These are phyloP conservation scores for Pogonophryne albipinna DNA, from an alignment of 2,797 vertebrate genomes.

Conservation along the genomic window DNA sequence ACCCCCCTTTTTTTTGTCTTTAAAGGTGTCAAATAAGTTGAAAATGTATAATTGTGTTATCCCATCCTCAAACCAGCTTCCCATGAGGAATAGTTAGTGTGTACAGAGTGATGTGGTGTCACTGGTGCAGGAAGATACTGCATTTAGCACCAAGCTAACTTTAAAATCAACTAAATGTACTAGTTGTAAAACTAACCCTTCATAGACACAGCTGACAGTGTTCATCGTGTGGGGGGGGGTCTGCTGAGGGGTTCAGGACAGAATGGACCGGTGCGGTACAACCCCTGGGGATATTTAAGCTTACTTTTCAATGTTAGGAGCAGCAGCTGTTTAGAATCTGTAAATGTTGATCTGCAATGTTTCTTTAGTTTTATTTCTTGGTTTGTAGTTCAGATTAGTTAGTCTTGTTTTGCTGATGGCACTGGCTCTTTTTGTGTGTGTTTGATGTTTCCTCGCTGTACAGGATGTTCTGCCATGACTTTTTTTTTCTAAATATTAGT, in stretches of 20 bases:
- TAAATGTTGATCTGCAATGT: slow-evolving; percentile 23
- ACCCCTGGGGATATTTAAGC: slow-evolving; percentile 5
- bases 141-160: background rate
- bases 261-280: background rate
- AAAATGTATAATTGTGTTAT: background rate
- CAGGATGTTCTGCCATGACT: slow-evolving; percentile 41
- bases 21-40: background rate
- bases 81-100: background rate
- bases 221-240: background rate
- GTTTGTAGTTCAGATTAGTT: slow-evolving; percentile 26
- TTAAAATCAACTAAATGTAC: no score
- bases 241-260: slow-evolving; percentile 5
- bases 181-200: background rate
- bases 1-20: background rate
- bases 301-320: slow-evolving; percentile 7
- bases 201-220: background rate
- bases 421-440: slow-evolving; percentile 22
- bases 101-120: background rate
- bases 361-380: slow-evolving; percentile 39
- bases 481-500: slow-evolving; percentile 21
- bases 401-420: slow-evolving; percentile 6
- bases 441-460: slow-evolving; percentile 46
- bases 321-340: slow-evolving; percentile 4
- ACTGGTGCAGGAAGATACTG: background rate
- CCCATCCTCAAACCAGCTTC: background rate